Base-by-base conservation (phyloP, 2,113 vertebrate species). In the Equus quagga region DNA sequence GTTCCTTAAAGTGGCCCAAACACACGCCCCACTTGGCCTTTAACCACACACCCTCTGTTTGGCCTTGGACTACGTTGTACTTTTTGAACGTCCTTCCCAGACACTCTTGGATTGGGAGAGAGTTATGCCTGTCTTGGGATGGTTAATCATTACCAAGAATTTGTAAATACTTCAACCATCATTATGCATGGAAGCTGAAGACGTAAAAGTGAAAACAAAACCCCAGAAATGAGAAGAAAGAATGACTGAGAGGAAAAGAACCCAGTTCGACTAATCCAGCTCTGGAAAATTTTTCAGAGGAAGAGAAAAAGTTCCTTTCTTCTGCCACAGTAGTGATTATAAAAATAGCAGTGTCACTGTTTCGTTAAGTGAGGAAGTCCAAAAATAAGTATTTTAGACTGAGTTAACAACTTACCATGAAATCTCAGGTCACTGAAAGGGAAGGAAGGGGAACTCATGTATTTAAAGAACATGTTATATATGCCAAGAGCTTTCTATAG, bases 141-240 rank as follows among this genome's bases (percentile, higher is more conserved):
- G 65, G 78, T 84, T 96, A 94, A 92, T 96, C 75, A 88, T 96
- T 96, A 79, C 69, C 89, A 87, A 93, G 67, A 92, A 95, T 88
- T 80, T 95, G 58, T 62, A 94, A 96, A 60, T 64, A n/a, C 11
- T 78, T 67, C 44, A 70, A 28, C 54, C 33, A 49, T 64, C 19
- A 9, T 91, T 83, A 94, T 5, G 5, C 46, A 62, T 33, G 65
- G 86, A 89, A 91, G 91, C 28, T 24, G 33, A 86, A 41, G n/a
- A 60, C 2, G 5, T n/a, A 69, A 83, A 76, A 73, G 36, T 86
- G 23, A 78, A 96, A 96, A 41, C 75, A 92, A 82, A 92, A 92
- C n/a, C 23, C 41, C 26, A 24, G 62, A 82, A n/a, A 86, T 33
- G 44, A 62, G 56, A 87, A 92, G 21, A 36, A 70, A 85, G 18